Percentiles rank a stretch among this genome's conserved stretches.
phyloP scores from a whole-genome alignment of 2,797 vertebrate species.

The Cyclura pinguis region DNA sequence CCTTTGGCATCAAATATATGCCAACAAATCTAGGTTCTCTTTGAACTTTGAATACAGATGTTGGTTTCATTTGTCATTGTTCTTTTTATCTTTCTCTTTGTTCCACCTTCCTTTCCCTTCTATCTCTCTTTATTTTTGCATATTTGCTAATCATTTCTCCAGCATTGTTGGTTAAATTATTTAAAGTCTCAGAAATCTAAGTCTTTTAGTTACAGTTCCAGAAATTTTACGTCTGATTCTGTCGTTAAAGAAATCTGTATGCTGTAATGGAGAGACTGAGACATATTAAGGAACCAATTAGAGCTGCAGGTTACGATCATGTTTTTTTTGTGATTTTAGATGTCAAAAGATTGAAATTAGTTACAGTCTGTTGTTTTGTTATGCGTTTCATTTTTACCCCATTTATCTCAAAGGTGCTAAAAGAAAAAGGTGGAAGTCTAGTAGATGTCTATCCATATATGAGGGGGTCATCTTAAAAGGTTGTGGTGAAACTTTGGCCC shows the following conservation, averaged over 20 bases:
- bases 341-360: neutral
- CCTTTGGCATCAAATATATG: conserved; percentile 39
- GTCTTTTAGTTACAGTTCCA: neutral
- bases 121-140: neutral
- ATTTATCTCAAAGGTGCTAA: neutral
- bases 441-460: neutral
- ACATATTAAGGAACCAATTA: conserved; percentile 22
- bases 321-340: neutral
- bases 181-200: conserved; percentile 42
- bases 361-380: neutral
- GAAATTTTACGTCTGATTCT: conserved; percentile 39
- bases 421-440: no score
- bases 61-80: conserved; percentile 53
- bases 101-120: conserved; percentile 34
- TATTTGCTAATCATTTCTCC: conserved; percentile 49
- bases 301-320: neutral
- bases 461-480: neutral
- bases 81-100: conserved; percentile 25
- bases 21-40: conserved; percentile 24
- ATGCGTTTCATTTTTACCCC: neutral
- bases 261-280: conserved; percentile 8
- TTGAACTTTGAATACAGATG: conserved; percentile 60
- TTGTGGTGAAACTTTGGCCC: neutral
- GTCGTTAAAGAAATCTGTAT: conserved; percentile 32
- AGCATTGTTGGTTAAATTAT: conserved; percentile 51